Evolutionary conservation across 2,113 vertebrate species (phyloP).

Genomic region (Hemichromis elongatus): DNA sequence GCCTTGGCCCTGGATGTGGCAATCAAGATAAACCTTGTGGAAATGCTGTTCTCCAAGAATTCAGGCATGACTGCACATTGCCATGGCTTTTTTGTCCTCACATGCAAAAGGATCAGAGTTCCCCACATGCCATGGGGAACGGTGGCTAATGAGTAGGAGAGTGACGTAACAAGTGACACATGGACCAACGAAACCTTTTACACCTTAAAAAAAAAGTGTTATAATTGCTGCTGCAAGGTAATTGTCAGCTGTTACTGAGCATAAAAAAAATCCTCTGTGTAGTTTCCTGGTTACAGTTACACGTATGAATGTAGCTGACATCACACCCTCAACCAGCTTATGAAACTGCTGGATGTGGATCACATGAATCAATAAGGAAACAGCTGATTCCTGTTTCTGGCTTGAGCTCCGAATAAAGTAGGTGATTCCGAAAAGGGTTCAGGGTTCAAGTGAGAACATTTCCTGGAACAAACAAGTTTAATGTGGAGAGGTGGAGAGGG

Average conservation of each 20-base stretch:
- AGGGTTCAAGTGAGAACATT: conserved; percentile 33
- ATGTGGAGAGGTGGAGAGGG: conserved; percentile 15
- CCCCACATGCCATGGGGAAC: not conserved
- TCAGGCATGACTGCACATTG: not conserved
- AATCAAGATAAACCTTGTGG: conserved; percentile 65
- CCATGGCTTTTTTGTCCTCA: conserved; percentile 10
- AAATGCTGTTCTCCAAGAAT: conserved; percentile 48
- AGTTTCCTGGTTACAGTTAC: not conserved
- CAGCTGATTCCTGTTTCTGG: conserved; percentile 20
- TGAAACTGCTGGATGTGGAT: conserved; percentile 32
- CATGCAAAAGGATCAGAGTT: conserved; percentile 47
- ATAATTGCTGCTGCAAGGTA: not conserved
- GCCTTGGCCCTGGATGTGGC: conserved; percentile 67
- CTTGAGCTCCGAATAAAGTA: not conserved
- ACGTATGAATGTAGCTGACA: not conserved
- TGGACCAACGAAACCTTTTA: not conserved
- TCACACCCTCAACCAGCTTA: conserved; percentile 12
- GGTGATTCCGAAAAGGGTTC: conserved; percentile 2
- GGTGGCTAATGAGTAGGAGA: not conserved
- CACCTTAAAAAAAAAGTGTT: not conserved
- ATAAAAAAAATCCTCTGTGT: not conserved
- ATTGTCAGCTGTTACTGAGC: not conserved
- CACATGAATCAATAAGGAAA: conserved; percentile 46
- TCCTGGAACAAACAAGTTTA: conserved; percentile 43
- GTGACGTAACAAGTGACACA: conserved; percentile 8